Percentiles rank a stretch among this genome's conserved stretches.
Evolutionary conservation across 2,113 vertebrate species (phyloP).

Genomic region (Heterotilapia buettikoferi): DNA sequence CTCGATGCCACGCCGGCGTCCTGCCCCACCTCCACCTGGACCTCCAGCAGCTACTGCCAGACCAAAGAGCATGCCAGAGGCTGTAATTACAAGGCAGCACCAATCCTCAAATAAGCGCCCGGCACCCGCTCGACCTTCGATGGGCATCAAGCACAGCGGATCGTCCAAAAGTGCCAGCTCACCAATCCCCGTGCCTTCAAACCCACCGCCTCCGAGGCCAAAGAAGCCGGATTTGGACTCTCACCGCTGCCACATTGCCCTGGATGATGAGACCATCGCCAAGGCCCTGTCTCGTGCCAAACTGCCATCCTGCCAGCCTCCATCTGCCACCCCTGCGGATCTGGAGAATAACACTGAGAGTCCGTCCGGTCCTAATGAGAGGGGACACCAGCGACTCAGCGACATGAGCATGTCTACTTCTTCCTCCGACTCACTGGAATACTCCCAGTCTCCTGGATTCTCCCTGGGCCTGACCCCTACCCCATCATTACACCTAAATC

Average conservation of each 20-base stretch:
- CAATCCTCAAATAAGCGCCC: constrained; percentile 11
- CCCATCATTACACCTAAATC: constrained; percentile 65
- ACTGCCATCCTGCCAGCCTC: constrained; percentile 29
- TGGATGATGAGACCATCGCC: constrained; percentile 68
- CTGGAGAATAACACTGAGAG: neutral
- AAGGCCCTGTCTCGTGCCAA: constrained; percentile 73
- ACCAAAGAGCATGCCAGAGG: constrained; percentile 75
- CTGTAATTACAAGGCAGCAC: constrained; percentile 25
- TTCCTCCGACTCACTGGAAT: constrained; percentile 88
- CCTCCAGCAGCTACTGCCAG: constrained; percentile 35
- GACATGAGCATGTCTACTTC: constrained; percentile 94
- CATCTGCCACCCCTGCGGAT: neutral
- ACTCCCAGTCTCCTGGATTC: constrained; percentile 77
- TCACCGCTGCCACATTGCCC: constrained; percentile 66
- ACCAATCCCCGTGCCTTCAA: constrained; percentile 39
- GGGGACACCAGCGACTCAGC: constrained; percentile 82
- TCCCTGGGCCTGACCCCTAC: constrained; percentile 72
- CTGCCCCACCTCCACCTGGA: constrained; percentile 69
- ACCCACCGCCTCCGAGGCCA: constrained; percentile 75
- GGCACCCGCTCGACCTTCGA: constrained; percentile 26
- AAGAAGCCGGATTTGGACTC: constrained; percentile 72
- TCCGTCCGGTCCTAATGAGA: constrained; percentile 23
- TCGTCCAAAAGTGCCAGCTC: constrained; percentile 63
- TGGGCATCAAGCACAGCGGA: constrained; percentile 43
- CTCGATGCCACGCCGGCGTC: constrained; percentile 78